These are phyloP conservation scores for Lucilia sericata DNA, from an alignment of 1,140 invertebrate species.

Conservation along the genomic window DNA sequence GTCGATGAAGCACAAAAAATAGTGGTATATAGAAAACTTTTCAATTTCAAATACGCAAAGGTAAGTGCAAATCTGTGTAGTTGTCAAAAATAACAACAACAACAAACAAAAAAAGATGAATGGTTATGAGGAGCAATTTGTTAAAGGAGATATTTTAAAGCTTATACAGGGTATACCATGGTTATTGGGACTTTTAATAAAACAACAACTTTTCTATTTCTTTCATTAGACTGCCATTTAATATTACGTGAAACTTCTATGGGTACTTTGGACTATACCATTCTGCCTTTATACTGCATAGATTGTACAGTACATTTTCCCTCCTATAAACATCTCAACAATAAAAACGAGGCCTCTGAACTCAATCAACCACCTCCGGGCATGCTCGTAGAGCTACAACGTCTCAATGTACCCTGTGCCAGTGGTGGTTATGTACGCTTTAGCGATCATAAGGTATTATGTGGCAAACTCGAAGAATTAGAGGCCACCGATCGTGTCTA, in stretches of 20 bases:
- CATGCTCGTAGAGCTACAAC: constrained; percentile 72
- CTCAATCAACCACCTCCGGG: constrained; percentile 65
- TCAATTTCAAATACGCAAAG: constrained; percentile 49
- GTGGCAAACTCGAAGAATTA: constrained; percentile 76
- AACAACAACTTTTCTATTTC: not conserved
- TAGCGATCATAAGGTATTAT: constrained; percentile 64
- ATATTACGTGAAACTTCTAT: constrained; percentile 54
- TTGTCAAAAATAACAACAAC: too few species aligned
- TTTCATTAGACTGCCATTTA: constrained; percentile 64
- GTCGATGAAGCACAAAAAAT: constrained; percentile 46
- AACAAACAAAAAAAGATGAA: too few species aligned
- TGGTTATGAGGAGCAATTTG: too few species aligned
- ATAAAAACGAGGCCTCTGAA: not conserved
- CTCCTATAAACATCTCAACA: constrained; percentile 50
- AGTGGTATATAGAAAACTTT: constrained; percentile 48
- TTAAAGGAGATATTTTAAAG: too few species aligned
- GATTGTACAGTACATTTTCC: constrained; percentile 68
- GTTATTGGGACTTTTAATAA: too few species aligned
- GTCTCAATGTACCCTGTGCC: constrained; percentile 75
- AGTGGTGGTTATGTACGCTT: constrained; percentile 71
- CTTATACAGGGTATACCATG: too few species aligned
- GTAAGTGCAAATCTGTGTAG: constrained; percentile 26
- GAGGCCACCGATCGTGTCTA: constrained; percentile 70
- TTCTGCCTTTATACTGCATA: constrained; percentile 56
- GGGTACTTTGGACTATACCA: constrained; percentile 56